phyloP scores from a whole-genome alignment of 2,113 vertebrate species.

The Tauraco erythrolophus region DNA sequence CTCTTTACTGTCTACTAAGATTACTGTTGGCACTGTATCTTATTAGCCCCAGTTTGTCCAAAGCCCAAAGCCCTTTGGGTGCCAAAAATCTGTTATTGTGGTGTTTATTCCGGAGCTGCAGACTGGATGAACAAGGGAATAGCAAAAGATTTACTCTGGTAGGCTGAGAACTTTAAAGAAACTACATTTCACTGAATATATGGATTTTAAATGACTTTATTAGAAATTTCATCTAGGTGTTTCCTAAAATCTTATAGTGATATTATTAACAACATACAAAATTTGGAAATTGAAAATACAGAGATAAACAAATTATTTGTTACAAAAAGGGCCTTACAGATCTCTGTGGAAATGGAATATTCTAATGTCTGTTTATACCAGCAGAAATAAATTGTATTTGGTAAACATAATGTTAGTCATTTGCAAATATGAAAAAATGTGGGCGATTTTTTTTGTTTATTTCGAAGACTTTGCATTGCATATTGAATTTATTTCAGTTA shows the following conservation, averaged over 20 bases:
- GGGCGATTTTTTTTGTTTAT: neutral
- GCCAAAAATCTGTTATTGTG: neutral
- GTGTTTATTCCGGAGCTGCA: neutral
- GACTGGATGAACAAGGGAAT: neutral
- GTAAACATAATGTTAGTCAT: conserved; percentile 54
- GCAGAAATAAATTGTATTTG: conserved; percentile 58
- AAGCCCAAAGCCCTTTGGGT: neutral
- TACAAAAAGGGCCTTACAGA: neutral
- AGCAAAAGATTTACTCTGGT: neutral
- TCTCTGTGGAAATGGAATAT: conserved; percentile 56
- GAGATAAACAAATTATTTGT: conserved; percentile 17
- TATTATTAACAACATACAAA: conserved; percentile 29
- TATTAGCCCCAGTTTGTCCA: neutral
- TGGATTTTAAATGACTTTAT: conserved; percentile 4
- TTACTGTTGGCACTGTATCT: neutral
- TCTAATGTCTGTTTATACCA: conserved; percentile 50
- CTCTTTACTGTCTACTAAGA: neutral
- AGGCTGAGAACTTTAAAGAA: conserved; percentile 12
- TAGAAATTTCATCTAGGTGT: conserved; percentile 4
- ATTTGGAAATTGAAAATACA: conserved; percentile 39
- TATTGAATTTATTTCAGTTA: neutral
- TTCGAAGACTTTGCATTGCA: conserved; percentile 8
- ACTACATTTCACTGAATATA: neutral
- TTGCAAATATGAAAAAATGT: conserved; percentile 46
- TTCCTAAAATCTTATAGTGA: conserved; percentile 11